These are phyloP conservation scores for Eonycteris spelaea DNA, from an alignment of 2,113 vertebrate genomes.

Conservation along the genomic window DNA sequence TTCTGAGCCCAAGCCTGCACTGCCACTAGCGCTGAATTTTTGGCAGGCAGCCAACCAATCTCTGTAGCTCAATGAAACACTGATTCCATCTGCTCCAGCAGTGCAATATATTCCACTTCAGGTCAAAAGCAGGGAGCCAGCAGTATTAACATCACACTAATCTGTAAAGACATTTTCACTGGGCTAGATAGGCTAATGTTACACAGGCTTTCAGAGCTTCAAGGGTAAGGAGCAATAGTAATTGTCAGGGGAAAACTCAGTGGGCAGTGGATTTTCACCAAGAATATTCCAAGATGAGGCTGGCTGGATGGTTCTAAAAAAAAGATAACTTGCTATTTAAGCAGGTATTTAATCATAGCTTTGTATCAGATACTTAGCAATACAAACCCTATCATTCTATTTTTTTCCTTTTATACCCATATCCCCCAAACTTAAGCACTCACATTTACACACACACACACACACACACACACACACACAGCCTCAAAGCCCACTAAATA, in stretches of 20 bases:
- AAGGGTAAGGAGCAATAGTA: slow-evolving; percentile 78
- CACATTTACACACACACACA: neutral
- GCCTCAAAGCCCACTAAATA: neutral
- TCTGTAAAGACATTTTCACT: slow-evolving; percentile 89
- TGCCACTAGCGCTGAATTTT: slow-evolving; percentile 56
- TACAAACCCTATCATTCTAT: neutral
- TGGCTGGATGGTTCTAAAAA: slow-evolving; percentile 66
- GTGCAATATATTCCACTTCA: slow-evolving; percentile 84
- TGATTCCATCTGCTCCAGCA: slow-evolving; percentile 86
- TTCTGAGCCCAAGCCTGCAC: slow-evolving; percentile 19
- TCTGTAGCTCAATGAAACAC: slow-evolving; percentile 77
- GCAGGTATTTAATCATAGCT: neutral
- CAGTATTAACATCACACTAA: slow-evolving; percentile 88
- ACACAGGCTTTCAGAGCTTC: slow-evolving; percentile 84
- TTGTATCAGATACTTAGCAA: neutral
- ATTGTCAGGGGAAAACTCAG: slow-evolving; percentile 78
- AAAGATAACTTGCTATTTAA: slow-evolving; percentile 33
- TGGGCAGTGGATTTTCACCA: slow-evolving; percentile 54
- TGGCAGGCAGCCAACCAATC: slow-evolving; percentile 84
- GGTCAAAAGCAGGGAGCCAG: slow-evolving; percentile 87
- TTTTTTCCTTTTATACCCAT: neutral
- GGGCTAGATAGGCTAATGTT: slow-evolving; percentile 87
- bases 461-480: neutral
- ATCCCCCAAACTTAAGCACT: neutral
- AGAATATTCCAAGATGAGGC: slow-evolving; percentile 71